These are phyloP conservation scores for Thymelicus sylvestris DNA, from an alignment of 2,888 invertebrate genomes.

Conservation along the genomic window DNA sequence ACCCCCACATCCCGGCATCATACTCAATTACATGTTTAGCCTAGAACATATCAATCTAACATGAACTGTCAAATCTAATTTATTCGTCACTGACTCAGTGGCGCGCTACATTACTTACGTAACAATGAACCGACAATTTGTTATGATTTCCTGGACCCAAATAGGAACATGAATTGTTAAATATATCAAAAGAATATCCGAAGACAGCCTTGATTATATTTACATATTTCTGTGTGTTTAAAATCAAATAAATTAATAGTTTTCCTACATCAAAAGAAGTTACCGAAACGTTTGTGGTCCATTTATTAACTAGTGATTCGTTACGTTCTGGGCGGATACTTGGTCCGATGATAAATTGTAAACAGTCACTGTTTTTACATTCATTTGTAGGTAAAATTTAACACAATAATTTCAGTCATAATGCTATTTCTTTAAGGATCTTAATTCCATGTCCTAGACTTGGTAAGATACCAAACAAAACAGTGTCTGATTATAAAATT, in stretches of 20 bases:
- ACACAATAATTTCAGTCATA: slow-evolving; percentile 52
- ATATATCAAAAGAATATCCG: neutral
- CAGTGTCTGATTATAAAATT: slow-evolving; percentile 37
- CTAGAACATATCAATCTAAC: slow-evolving; percentile 76
- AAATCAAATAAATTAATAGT: slow-evolving; percentile 66
- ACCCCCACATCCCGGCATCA: slow-evolving; percentile 81
- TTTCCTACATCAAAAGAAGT: slow-evolving; percentile 66
- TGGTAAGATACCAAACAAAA: slow-evolving; percentile 41
- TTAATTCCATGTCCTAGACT: slow-evolving; percentile 16
- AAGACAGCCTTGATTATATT: slow-evolving; percentile 20
- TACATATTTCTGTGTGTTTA: slow-evolving; percentile 3
- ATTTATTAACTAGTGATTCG: slow-evolving; percentile 83
- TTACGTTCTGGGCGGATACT: slow-evolving; percentile 82
- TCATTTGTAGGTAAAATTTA: slow-evolving; percentile 41
- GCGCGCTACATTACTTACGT: neutral
- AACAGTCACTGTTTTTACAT: slow-evolving; percentile 71
- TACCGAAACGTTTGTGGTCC: slow-evolving; percentile 78
- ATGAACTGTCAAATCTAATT: slow-evolving; percentile 75
- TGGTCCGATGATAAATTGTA: slow-evolving; percentile 79
- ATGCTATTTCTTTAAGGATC: slow-evolving; percentile 46
- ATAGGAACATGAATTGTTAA: neutral
- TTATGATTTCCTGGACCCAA: neutral
- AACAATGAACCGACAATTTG: neutral
- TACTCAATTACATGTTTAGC: slow-evolving; percentile 74
- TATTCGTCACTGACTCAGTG: slow-evolving; percentile 54